Conservation (phyloP, 2,113 vertebrate species). For the Thomomys bottae region DNA sequence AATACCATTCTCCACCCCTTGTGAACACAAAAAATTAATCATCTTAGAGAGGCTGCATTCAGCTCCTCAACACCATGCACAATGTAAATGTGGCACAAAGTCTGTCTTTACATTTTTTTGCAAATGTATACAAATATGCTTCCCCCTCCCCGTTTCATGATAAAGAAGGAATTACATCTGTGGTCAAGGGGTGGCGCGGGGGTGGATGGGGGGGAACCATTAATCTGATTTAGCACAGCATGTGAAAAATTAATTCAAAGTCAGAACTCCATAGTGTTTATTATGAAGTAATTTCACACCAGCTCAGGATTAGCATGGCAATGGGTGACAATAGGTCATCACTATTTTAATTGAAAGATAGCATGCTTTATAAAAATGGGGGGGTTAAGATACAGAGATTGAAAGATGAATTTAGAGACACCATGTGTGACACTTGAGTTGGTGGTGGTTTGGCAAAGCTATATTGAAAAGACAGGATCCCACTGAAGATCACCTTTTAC, state of each 20-base stretch:
- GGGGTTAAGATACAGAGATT: not conserved
- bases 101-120: conserved; percentile 87
- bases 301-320: conserved; percentile 88
- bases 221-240: conserved; percentile 90
- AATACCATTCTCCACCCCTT: conserved; percentile 69
- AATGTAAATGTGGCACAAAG: conserved; percentile 77
- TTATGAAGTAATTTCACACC: conserved; percentile 91
- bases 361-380: conserved; percentile 69
- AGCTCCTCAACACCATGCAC: conserved; percentile 61
- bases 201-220: conserved; percentile 72
- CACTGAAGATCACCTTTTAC: conserved; percentile 29
- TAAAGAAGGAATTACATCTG: conserved; percentile 85
- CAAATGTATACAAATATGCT: conserved; percentile 87
- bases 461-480: not conserved
- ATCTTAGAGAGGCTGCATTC: conserved; percentile 73
- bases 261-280: conserved; percentile 89
- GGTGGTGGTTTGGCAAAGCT: not conserved
- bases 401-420: conserved; percentile 30
- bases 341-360: conserved; percentile 89
- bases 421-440: conserved; percentile 61
- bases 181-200: conserved; percentile 86
- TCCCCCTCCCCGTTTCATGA: conserved; percentile 86
- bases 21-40: conserved; percentile 83
- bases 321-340: conserved; percentile 88
- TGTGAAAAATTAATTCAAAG: conserved; percentile 91